These are phyloP conservation scores for Hemicentrotus pulcherrimus DNA, from an alignment of 35 echinoderm and acorn worm species.

Conservation along the genomic window DNA sequence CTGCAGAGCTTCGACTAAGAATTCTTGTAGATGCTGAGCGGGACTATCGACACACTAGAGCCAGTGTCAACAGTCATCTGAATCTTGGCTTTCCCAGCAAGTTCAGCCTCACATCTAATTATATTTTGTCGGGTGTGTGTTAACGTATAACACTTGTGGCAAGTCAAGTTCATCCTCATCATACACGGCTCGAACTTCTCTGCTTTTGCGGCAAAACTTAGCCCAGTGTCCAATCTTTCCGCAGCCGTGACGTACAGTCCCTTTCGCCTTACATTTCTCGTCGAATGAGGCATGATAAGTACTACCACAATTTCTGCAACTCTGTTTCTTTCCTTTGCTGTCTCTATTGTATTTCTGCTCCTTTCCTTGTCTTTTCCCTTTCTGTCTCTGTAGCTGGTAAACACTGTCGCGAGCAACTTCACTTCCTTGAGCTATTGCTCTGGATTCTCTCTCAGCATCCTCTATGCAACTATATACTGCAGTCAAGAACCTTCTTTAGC, in stretches of 20 bases:
- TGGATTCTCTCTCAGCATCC: too few relatives aligned
- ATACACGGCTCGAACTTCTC: not conserved
- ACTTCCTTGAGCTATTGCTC: too few relatives aligned
- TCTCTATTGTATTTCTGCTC: too few relatives aligned
- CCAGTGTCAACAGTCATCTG: too few relatives aligned
- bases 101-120: too few relatives aligned
- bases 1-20: slow-evolving; percentile 46
- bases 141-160: not conserved
- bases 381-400: not conserved
- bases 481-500: too few relatives aligned
- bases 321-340: not conserved
- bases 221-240: slow-evolving; percentile 65
- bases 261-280: slow-evolving; percentile 39
- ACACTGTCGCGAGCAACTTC: too few relatives aligned
- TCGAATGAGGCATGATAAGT: slow-evolving; percentile 55
- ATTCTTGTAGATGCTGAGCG: slow-evolving; percentile 52
- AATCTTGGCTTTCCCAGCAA: too few relatives aligned
- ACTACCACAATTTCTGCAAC: slow-evolving; percentile 44
- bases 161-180: not conserved
- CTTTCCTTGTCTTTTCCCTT: not conserved
- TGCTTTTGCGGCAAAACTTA: slow-evolving; percentile 51
- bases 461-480: too few relatives aligned
- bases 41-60: slow-evolving; percentile 54
- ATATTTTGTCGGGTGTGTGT: not conserved
- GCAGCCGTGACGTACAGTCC: slow-evolving; percentile 46